Percentiles rank a stretch among this genome's conserved stretches.
These are phyloP conservation scores for Sapajus apella DNA, from an alignment of 2,113 vertebrate genomes.

Conservation along the genomic window DNA sequence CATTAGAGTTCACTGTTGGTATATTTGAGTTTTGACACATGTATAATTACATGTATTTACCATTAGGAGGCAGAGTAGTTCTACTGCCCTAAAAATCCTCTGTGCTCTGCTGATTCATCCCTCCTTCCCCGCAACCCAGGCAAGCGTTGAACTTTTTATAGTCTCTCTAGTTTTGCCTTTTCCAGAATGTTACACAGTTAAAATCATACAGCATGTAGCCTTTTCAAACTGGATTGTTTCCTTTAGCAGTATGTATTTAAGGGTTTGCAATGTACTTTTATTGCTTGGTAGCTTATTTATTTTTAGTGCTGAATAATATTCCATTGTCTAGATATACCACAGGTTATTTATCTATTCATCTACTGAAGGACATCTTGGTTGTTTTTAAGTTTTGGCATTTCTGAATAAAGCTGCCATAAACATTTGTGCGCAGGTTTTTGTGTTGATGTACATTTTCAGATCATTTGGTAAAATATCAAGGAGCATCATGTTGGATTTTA, in stretches of 20 bases:
- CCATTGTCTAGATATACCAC: not conserved
- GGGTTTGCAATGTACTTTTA: not conserved
- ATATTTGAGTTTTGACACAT: not conserved
- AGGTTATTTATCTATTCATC: not conserved
- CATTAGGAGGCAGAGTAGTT: not conserved
- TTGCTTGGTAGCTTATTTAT: not conserved
- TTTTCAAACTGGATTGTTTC: not conserved
- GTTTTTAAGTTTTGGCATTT: not conserved
- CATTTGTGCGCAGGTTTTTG: not conserved
- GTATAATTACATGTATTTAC: not conserved
- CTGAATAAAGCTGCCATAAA: not conserved
- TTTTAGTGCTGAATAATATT: not conserved
- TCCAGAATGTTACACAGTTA: not conserved
- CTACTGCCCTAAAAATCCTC: not conserved
- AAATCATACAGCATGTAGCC: not conserved
- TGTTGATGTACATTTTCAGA: not conserved
- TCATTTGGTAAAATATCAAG: not conserved
- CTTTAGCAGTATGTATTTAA: not conserved
- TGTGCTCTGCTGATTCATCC: not conserved
- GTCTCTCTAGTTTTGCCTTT: not conserved
- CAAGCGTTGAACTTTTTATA: not conserved
- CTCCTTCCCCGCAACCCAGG: not conserved
- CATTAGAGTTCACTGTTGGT: not conserved
- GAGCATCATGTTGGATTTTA: not conserved
- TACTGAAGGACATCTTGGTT: not conserved